Percentiles rank a stretch among this genome's conserved stretches.
Evolutionary conservation across 1,140 invertebrate genomes (phyloP).

Genomic region (Philotrypesis tridentata): DNA sequence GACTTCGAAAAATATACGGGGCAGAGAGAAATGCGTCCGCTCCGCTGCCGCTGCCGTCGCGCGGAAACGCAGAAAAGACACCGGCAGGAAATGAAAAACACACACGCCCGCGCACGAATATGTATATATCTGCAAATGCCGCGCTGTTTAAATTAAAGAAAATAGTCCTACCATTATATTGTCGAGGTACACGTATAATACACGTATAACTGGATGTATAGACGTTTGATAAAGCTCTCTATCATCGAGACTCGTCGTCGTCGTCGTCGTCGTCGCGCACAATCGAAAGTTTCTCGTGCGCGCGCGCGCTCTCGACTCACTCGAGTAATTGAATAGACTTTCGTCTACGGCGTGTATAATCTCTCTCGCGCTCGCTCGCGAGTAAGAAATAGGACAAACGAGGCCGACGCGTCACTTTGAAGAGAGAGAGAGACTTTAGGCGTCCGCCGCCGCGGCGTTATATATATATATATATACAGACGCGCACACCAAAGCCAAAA

Average conservation of each 20-base stretch:
- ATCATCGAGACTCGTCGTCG: too few species aligned
- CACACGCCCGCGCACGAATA: background rate
- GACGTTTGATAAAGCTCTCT: too few species aligned
- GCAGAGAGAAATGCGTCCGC: background rate
- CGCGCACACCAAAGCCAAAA: conserved; percentile 33
- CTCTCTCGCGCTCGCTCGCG: background rate
- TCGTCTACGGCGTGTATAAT: background rate
- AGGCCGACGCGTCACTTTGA: conserved; percentile 1
- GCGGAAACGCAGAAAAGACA: background rate
- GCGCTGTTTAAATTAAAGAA: background rate
- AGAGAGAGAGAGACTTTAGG: conserved; percentile 9
- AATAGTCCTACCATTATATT: too few species aligned
- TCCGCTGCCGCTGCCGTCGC: too few species aligned
- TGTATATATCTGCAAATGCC: background rate
- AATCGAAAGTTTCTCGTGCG: background rate
- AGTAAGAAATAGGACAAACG: background rate
- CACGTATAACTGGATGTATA: too few species aligned
- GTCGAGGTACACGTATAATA: too few species aligned
- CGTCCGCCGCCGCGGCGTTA: background rate
- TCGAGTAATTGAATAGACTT: conserved; percentile 3
- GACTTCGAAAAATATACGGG: background rate
- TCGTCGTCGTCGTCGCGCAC: too few species aligned
- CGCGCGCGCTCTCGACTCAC: too few species aligned
- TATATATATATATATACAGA: too few species aligned
- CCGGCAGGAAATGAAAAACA: background rate